Percentiles rank a stretch among this genome's conserved stretches.
These are phyloP conservation scores for Cheilosia vulpina DNA, from an alignment of 2,888 invertebrate genomes.

Conservation along the genomic window DNA sequence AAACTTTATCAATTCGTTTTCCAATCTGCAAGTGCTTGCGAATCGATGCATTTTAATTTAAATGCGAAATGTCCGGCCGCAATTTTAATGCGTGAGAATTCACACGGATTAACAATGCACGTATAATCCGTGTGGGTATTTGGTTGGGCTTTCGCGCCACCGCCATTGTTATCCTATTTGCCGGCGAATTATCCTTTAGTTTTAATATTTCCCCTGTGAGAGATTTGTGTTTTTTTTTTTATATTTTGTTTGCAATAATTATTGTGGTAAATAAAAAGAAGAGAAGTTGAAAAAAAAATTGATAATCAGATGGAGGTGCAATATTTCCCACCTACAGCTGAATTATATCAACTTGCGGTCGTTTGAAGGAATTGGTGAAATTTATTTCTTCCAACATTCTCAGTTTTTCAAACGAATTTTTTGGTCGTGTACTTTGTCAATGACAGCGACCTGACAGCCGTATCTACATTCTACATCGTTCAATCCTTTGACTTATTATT, in stretches of 20 bases:
- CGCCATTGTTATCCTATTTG: conserved; percentile 40
- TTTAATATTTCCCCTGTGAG: conserved; percentile 13
- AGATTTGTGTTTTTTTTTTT: conserved; percentile 9
- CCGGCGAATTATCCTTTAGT: conserved; percentile 27
- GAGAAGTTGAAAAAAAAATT: background rate
- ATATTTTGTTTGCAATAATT: background rate
- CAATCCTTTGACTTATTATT: too few species aligned
- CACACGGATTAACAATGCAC: conserved; percentile 61
- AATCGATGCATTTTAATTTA: conserved; percentile 63
- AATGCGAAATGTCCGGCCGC: conserved; percentile 54
- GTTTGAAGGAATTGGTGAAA: too few species aligned
- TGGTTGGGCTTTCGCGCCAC: conserved; percentile 42
- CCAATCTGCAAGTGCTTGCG: conserved; percentile 34
- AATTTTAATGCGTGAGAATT: conserved; percentile 68
- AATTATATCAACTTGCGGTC: too few species aligned
- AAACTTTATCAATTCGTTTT: conserved; percentile 48
- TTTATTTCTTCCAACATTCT: too few species aligned
- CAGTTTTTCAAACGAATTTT: too few species aligned
- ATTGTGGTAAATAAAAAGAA: background rate
- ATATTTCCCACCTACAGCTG: too few species aligned
- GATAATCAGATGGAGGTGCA: too few species aligned
- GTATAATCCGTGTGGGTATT: conserved; percentile 52
- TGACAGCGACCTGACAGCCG: too few species aligned
- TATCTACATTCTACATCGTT: too few species aligned
- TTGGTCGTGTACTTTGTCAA: too few species aligned